Percentiles rank a stretch among this genome's conserved stretches.
Evolutionary conservation across 2,113 vertebrate species (phyloP).

Genomic region (Elaphurus davidianus): DNA sequence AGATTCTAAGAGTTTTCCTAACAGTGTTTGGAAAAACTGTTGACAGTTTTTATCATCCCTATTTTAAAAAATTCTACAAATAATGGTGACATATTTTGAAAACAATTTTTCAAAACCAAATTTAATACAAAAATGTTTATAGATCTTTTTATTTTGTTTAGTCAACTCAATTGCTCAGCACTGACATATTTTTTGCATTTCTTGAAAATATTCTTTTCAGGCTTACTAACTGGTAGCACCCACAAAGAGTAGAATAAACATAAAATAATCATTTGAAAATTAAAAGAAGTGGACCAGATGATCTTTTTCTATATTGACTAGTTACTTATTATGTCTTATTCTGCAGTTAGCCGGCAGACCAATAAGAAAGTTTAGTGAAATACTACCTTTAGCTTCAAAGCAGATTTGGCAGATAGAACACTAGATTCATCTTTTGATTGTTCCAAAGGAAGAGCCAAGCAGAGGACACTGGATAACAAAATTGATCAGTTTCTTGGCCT

Average conservation of each 20-base stretch:
- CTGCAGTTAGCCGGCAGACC: neutral
- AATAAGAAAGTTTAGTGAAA: neutral
- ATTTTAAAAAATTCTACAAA: neutral
- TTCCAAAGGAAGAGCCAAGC: neutral
- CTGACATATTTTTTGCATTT: neutral
- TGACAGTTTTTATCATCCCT: slow-evolving; percentile 29
- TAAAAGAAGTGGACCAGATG: neutral
- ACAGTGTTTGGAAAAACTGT: slow-evolving; percentile 9
- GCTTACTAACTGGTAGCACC: neutral
- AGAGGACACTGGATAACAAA: neutral
- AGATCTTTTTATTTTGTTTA: neutral
- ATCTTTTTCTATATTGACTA: neutral
- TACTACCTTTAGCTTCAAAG: neutral
- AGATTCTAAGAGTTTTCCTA: slow-evolving; percentile 14
- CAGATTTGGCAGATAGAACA: neutral
- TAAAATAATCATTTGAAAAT: slow-evolving; percentile 14
- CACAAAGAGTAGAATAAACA: neutral
- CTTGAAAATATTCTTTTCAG: slow-evolving; percentile 21
- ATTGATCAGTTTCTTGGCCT: neutral
- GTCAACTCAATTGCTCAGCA: neutral
- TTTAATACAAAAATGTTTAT: neutral
- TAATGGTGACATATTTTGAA: neutral
- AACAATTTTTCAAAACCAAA: slow-evolving; percentile 47
- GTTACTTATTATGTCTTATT: neutral
- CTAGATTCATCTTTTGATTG: neutral